Conservation (phyloP, 2,888 invertebrate species). For the Heliconius ismenius region DNA sequence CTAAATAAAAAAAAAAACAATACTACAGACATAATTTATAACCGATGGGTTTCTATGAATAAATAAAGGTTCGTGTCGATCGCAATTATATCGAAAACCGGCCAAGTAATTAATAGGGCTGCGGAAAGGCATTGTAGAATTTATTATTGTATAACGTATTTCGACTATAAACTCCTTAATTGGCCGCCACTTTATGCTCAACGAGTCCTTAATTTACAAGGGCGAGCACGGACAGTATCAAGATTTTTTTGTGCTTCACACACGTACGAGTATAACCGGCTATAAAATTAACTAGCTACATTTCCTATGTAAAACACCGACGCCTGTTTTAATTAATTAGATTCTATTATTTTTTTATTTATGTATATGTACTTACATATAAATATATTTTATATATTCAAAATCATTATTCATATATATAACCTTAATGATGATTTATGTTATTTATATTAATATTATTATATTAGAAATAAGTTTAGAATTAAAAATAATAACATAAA, state of each 20-base stretch:
- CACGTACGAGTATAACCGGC: constrained; percentile 38
- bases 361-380: background rate
- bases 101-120: constrained; percentile 73
- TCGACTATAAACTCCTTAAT: constrained; percentile 78
- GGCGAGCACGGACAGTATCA: constrained; percentile 69
- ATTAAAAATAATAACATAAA: no score
- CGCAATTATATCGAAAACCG: constrained; percentile 45
- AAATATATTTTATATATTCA: background rate
- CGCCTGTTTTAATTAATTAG: constrained; percentile 21
- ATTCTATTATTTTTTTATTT: background rate
- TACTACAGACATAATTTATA: constrained; percentile 9
- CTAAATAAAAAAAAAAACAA: constrained; percentile 11
- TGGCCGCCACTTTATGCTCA: constrained; percentile 74
- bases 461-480: no score
- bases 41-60: constrained; percentile 32
- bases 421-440: background rate
- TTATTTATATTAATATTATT: no score
- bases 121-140: constrained; percentile 72
- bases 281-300: constrained; percentile 28
- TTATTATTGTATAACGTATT: constrained; percentile 79
- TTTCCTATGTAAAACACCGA: constrained; percentile 19
- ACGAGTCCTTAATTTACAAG: constrained; percentile 76
- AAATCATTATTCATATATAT: background rate
- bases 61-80: constrained; percentile 37
- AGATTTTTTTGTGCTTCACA: constrained; percentile 53